Evolutionary conservation across 1,140 invertebrate species (phyloP).

Genomic region (Caenorhabditis latens): DNA sequence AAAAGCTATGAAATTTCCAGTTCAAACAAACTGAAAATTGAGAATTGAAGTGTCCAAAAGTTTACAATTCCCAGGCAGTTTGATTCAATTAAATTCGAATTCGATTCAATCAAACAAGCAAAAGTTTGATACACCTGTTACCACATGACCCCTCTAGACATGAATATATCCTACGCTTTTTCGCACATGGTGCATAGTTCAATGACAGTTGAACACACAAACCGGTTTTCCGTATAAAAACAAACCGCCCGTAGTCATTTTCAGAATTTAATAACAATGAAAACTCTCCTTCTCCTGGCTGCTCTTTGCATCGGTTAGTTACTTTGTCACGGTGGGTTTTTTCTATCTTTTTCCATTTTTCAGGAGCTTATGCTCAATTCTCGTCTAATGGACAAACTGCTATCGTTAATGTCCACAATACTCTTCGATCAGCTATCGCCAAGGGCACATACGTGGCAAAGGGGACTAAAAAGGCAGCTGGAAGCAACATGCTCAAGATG

Average conservation of each 20-base stretch:
- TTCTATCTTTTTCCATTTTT: not conserved
- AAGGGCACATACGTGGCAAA: slow-evolving; percentile 15
- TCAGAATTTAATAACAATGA: slow-evolving; percentile 36
- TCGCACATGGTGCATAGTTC: slow-evolving; percentile 4
- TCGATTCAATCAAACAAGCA: slow-evolving; percentile 3
- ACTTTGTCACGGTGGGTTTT: not conserved
- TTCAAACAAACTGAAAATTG: not conserved
- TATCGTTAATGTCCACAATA: slow-evolving; percentile 44
- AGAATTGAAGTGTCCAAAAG: slow-evolving; percentile 7
- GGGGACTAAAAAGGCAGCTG: slow-evolving; percentile 2
- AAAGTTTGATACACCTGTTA: slow-evolving; percentile 31
- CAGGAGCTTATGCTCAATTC: slow-evolving; percentile 41
- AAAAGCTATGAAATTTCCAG: not conserved
- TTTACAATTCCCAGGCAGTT: slow-evolving; percentile 39
- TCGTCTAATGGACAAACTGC: slow-evolving; percentile 28
- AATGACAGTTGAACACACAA: slow-evolving; percentile 24
- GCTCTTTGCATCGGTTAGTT: not conserved
- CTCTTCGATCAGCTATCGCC: slow-evolving; percentile 18
- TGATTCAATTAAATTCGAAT: not conserved
- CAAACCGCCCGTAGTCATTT: not conserved
- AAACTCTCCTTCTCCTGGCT: slow-evolving; percentile 5
- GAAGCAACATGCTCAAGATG: slow-evolving; percentile 22
- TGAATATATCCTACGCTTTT: slow-evolving; percentile 42
- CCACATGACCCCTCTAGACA: slow-evolving; percentile 39
- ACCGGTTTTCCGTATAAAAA: slow-evolving; percentile 23